These are phyloP conservation scores for Saccostrea echinata DNA, from an alignment of 1,140 invertebrate species.

Conservation along the genomic window DNA sequence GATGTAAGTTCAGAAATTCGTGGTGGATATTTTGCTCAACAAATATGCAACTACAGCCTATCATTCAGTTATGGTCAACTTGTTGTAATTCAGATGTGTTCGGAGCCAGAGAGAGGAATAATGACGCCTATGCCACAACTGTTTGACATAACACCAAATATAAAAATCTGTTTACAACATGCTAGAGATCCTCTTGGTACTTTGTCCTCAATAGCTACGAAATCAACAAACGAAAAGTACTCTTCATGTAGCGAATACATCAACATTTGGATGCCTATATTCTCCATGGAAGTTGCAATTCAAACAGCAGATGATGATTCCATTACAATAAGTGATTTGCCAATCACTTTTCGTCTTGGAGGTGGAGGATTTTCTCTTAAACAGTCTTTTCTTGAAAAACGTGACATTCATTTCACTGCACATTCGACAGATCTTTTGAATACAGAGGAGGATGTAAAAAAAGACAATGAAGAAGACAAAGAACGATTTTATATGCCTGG, in stretches of 20 bases:
- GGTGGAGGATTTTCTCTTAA: neutral
- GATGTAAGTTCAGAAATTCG: conserved; percentile 50
- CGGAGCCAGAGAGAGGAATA: conserved; percentile 55
- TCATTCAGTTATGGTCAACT: conserved; percentile 55
- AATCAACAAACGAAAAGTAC: conserved; percentile 37
- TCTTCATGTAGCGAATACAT: conserved; percentile 48
- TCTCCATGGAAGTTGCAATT: conserved; percentile 63
- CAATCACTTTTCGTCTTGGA: conserved; percentile 1
- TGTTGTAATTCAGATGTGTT: conserved; percentile 57
- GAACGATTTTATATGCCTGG: conserved; percentile 40
- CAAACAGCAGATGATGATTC: conserved; percentile 45
- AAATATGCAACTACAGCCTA: conserved; percentile 45
- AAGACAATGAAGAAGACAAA: conserved; percentile 23
- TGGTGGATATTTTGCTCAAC: neutral
- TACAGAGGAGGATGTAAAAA: neutral
- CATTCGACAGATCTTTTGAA: neutral
- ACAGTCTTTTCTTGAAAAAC: conserved; percentile 24
- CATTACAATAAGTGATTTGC: conserved; percentile 46
- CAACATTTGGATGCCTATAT: conserved; percentile 57
- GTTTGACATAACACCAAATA: conserved; percentile 58
- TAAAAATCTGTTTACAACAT: conserved; percentile 61
- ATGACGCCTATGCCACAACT: conserved; percentile 54
- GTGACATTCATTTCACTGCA: conserved; percentile 33
- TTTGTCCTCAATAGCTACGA: conserved; percentile 46
- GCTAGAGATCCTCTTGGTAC: conserved; percentile 55